Conservation (phyloP, 2,888 invertebrate genomes). For the Parnassius mnemosyne region DNA sequence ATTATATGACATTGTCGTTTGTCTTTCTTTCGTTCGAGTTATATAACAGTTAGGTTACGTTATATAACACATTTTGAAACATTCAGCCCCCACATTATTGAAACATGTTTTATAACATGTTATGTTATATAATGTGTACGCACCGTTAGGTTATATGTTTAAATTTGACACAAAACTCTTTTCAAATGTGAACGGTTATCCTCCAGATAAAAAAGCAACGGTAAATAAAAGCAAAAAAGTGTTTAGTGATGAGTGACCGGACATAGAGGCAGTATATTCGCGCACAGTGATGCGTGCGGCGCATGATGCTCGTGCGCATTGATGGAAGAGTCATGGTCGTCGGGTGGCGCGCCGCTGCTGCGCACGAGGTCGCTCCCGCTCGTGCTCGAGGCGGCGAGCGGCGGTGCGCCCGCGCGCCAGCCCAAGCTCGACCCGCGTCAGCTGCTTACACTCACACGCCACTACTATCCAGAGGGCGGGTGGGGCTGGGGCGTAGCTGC, state of each 20-base stretch:
- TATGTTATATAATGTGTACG: too few relatives aligned
- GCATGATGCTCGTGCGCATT: conserved; percentile 74
- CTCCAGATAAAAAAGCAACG: conserved; percentile 15
- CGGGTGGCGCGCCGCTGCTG: conserved; percentile 81
- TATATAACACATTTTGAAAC: too few relatives aligned
- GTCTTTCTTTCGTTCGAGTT: too few relatives aligned
- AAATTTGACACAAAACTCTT: neutral
- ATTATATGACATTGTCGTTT: too few relatives aligned
- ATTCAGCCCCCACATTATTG: too few relatives aligned
- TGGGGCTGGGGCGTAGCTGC: conserved; percentile 92
- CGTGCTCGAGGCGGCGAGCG: conserved; percentile 77
- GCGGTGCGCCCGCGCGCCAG: conserved; percentile 70
- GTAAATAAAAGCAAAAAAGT: conserved; percentile 10
- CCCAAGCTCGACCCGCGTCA: conserved; percentile 78
- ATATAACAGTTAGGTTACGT: too few relatives aligned
- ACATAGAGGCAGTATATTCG: conserved; percentile 58
- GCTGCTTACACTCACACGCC: conserved; percentile 85
- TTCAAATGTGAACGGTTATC: conserved; percentile 28
- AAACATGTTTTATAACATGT: too few relatives aligned
- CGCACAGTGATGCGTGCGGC: conserved; percentile 64
- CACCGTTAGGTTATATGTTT: too few relatives aligned
- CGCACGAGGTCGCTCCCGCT: conserved; percentile 85
- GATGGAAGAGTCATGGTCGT: conserved; percentile 80
- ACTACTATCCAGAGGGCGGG: conserved; percentile 93
- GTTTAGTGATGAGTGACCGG: conserved; percentile 47